Conservation (phyloP, 2,888 invertebrate species). For the Steromphala cineraria region DNA sequence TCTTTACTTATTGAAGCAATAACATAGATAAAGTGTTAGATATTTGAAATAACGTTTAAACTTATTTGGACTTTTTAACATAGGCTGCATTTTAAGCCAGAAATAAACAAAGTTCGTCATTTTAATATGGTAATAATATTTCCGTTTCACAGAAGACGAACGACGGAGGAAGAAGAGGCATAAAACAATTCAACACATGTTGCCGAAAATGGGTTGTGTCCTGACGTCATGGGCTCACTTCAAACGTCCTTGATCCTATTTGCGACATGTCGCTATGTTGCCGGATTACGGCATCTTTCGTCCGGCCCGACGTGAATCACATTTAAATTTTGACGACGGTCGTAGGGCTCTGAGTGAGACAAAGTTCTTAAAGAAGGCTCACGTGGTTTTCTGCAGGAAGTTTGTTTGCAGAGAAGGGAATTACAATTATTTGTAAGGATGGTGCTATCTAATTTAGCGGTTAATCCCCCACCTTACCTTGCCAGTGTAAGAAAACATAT, state of each 20-base stretch:
- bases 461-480: no score
- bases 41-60: no score
- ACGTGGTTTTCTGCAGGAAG: not conserved
- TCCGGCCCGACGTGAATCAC: not conserved
- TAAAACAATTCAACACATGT: not conserved
- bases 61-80: no score
- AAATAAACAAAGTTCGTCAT: no score
- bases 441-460: no score
- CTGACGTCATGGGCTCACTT: not conserved
- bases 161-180: not conserved
- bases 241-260: slow-evolving; percentile 8
- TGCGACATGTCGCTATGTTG: slow-evolving; percentile 8
- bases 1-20: no score
- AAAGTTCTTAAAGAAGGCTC: not conserved
- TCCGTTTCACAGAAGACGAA: not conserved
- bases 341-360: not conserved
- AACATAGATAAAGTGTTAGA: no score
- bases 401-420: no score
- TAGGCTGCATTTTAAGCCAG: no score
- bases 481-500: no score
- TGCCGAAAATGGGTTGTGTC: not conserved
- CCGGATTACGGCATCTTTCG: not conserved
- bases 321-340: not conserved
- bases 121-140: not conserved
- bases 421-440: no score